Percentiles rank a stretch among this genome's conserved stretches.
These are phyloP conservation scores for Carettochelys insculpta DNA, from an alignment of 2,113 vertebrate species.

Conservation along the genomic window DNA sequence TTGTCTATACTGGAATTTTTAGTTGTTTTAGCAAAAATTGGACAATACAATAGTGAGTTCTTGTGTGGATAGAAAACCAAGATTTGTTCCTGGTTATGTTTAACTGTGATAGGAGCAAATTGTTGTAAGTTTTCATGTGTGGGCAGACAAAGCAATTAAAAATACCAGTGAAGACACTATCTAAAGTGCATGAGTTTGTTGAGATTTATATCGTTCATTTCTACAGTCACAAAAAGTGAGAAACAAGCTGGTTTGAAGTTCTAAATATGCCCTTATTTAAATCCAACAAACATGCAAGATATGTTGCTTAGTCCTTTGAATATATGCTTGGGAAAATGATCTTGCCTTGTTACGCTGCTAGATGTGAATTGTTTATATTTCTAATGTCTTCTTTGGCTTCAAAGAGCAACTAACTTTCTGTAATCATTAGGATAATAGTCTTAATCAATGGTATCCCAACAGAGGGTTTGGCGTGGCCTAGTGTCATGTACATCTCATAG, in stretches of 20 bases:
- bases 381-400: slow-evolving; percentile 62
- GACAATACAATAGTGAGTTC: slow-evolving; percentile 2
- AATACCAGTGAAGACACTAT: slow-evolving; percentile 23
- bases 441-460: neutral
- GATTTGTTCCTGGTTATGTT: neutral
- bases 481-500: no score
- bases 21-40: neutral
- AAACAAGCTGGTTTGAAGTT: slow-evolving; percentile 61
- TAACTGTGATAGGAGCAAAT: neutral
- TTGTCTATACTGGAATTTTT: slow-evolving; percentile 29
- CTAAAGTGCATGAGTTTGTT: slow-evolving; percentile 41
- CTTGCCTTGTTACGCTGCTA: slow-evolving; percentile 64
- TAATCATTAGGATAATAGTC: neutral
- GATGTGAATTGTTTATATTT: slow-evolving; percentile 67
- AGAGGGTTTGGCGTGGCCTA: neutral
- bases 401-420: slow-evolving; percentile 45
- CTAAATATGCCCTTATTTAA: slow-evolving; percentile 23
- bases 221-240: slow-evolving; percentile 51
- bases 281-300: slow-evolving; percentile 50
- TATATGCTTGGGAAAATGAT: slow-evolving; percentile 64
- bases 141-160: slow-evolving; percentile 22
- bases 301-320: slow-evolving; percentile 66
- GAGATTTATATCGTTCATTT: slow-evolving; percentile 39
- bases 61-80: neutral
- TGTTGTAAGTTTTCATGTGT: no score